A percentile compares a stretch with the other conserved stretches of the same genome.
These are phyloP conservation scores for Fregetta grallaria DNA, from an alignment of 2,113 vertebrate species.

Conservation along the genomic window DNA sequence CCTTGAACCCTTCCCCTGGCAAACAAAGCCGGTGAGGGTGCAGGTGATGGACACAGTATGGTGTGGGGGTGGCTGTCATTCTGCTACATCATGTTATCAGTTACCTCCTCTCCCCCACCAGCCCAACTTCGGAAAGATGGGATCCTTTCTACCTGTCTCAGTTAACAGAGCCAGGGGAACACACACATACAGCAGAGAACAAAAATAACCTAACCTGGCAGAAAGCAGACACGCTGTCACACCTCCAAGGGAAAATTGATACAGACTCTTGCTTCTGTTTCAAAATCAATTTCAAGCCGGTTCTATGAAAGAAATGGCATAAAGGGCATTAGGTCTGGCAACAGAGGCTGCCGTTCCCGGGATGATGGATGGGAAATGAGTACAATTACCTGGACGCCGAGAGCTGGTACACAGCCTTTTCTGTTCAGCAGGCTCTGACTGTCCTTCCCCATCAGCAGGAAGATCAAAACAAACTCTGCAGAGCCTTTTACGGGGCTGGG, in stretches of 20 bases:
- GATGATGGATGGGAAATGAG: slow-evolving; percentile 35
- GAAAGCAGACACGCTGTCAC: slow-evolving; percentile 23
- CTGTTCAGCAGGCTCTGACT: slow-evolving; percentile 6
- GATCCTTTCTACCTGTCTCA: neutral
- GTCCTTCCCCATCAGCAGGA: neutral
- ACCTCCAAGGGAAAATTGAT: slow-evolving; percentile 23
- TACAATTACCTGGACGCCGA: slow-evolving; percentile 1
- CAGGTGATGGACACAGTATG: neutral
- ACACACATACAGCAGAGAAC: neutral
- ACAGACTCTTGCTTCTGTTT: slow-evolving; percentile 28
- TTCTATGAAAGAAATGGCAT: slow-evolving; percentile 14
- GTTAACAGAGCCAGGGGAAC: neutral
- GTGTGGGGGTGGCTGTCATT: neutral
- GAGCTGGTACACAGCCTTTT: slow-evolving; percentile 1
- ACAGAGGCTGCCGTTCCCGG: neutral
- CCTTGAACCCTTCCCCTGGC: neutral
- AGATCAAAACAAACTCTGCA: slow-evolving; percentile 15
- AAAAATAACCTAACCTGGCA: slow-evolving; percentile 23
- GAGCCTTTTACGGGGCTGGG: neutral
- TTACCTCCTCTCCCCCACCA: neutral
- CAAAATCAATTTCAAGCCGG: slow-evolving; percentile 39
- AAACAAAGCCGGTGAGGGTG: neutral
- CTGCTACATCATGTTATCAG: neutral
- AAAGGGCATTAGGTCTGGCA: slow-evolving; percentile 16
- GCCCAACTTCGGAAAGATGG: neutral